Evolutionary conservation across 2,888 invertebrate genomes (phyloP).

Genomic region (Mythimna pallens): DNA sequence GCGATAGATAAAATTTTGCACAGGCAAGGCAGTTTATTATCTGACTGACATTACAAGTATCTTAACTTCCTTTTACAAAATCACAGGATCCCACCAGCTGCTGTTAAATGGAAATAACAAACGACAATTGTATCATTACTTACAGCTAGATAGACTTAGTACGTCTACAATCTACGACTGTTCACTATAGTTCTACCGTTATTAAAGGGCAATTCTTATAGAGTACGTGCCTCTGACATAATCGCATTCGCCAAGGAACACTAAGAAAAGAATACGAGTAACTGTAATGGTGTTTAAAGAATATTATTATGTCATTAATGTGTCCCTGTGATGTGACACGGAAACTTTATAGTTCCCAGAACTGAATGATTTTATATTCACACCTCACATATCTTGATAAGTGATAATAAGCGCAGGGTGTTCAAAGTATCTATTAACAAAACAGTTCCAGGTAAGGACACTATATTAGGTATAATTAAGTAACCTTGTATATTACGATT

Average conservation of each 20-base stretch:
- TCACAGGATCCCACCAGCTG: slow-evolving; percentile 60
- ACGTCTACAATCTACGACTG: slow-evolving; percentile 86
- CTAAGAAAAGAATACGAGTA: slow-evolving; percentile 74
- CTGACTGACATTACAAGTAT: background rate
- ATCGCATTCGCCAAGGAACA: slow-evolving; percentile 80
- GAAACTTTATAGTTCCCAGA: slow-evolving; percentile 73
- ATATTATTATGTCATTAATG: slow-evolving; percentile 68
- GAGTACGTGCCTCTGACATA: slow-evolving; percentile 85
- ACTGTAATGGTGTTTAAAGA: slow-evolving; percentile 72
- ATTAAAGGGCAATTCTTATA: slow-evolving; percentile 88
- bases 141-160: slow-evolving; percentile 86
- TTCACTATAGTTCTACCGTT: slow-evolving; percentile 85
- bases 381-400: slow-evolving; percentile 82
- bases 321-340: slow-evolving; percentile 63
- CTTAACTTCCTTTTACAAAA: slow-evolving; percentile 10
- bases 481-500: slow-evolving; percentile 26
- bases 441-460: slow-evolving; percentile 77
- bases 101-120: slow-evolving; percentile 76
- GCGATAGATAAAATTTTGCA: too few species aligned
- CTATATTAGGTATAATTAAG: slow-evolving; percentile 64
- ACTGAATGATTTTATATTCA: slow-evolving; percentile 78
- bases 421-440: slow-evolving; percentile 73
- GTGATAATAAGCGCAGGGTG: slow-evolving; percentile 69
- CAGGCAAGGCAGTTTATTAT: slow-evolving; percentile 30
- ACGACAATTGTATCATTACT: slow-evolving; percentile 86